These are phyloP conservation scores for Tetraodon nigroviridis DNA, from an alignment of 2,113 vertebrate species.

Conservation along the genomic window DNA sequence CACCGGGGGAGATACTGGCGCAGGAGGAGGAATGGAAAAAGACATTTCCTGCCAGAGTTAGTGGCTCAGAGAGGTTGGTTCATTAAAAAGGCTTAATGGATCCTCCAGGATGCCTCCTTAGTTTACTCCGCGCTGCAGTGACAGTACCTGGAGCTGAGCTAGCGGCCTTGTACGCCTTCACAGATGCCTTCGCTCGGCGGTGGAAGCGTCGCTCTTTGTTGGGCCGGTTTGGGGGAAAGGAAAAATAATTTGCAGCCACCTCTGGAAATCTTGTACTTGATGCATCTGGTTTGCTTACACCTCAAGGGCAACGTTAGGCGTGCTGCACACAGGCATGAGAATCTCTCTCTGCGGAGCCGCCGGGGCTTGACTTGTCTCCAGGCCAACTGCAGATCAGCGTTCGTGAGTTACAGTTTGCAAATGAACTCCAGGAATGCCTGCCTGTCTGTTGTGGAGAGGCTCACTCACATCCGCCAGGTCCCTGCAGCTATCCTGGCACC, in stretches of 20 bases:
- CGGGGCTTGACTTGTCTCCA: conserved; percentile 30
- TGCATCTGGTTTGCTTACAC: conserved; percentile 16
- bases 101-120: conserved; percentile 72
- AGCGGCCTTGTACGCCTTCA: conserved; percentile 37
- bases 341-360: conserved; percentile 36
- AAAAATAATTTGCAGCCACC: conserved; percentile 31
- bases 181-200: conserved; percentile 19
- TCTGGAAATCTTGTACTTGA: conserved; percentile 34
- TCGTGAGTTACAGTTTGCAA: conserved; percentile 38
- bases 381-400: conserved; percentile 32
- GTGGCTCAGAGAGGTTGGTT: conserved; percentile 70
- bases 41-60: conserved; percentile 71
- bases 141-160: conserved; percentile 57
- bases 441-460: conserved; percentile 36
- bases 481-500: conserved; percentile 22
- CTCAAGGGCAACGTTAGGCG: conserved; percentile 31
- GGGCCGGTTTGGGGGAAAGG: conserved; percentile 20
- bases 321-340: conserved; percentile 25
- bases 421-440: conserved; percentile 51
- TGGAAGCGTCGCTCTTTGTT: conserved; percentile 42
- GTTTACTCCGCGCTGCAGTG: conserved; percentile 56
- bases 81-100: conserved; percentile 72
- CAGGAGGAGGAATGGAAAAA: conserved; percentile 70
- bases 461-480: conserved; percentile 27
- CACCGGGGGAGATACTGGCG: conserved; percentile 49